These are phyloP conservation scores for Lycodopsis pacificus DNA, from an alignment of 2,797 vertebrate species.

Conservation along the genomic window DNA sequence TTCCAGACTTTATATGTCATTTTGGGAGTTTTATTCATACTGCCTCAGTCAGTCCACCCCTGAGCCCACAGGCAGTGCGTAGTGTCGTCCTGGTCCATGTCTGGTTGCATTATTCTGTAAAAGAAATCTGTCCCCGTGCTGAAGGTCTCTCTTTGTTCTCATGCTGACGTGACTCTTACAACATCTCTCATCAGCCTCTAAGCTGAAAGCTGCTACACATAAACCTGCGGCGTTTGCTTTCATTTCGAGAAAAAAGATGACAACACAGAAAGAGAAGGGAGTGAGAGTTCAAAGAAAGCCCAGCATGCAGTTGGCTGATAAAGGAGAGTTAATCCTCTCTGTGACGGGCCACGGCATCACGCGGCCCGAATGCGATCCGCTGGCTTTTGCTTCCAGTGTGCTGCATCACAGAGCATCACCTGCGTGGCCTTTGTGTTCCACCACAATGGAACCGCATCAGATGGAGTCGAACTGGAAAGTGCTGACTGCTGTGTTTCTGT, in stretches of 20 bases:
- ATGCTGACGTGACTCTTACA: slow-evolving; percentile 24
- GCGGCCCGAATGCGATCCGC: slow-evolving; percentile 37
- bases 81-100: slow-evolving; percentile 3
- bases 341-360: slow-evolving; percentile 48
- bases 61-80: neutral
- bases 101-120: slow-evolving; percentile 18
- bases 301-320: slow-evolving; percentile 70
- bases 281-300: slow-evolving; percentile 54
- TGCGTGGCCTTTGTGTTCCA: slow-evolving; percentile 55
- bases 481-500: slow-evolving; percentile 21
- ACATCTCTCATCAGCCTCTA: slow-evolving; percentile 24
- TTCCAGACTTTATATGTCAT: neutral
- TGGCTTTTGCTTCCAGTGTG: slow-evolving; percentile 51
- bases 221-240: slow-evolving; percentile 65
- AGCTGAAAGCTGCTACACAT: slow-evolving; percentile 39
- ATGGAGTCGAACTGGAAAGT: slow-evolving; percentile 45
- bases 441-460: slow-evolving; percentile 53
- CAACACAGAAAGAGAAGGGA: slow-evolving; percentile 64
- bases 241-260: slow-evolving; percentile 56
- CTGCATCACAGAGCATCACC: slow-evolving; percentile 59
- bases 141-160: slow-evolving; percentile 38
- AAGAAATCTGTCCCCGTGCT: neutral
- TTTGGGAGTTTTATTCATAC: neutral
- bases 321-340: slow-evolving; percentile 78
- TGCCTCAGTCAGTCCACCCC: neutral